Percentiles rank a stretch among this genome's conserved stretches.
phyloP scores from a whole-genome alignment of 2,797 vertebrate genomes.

The Eutrigla gurnardus region DNA sequence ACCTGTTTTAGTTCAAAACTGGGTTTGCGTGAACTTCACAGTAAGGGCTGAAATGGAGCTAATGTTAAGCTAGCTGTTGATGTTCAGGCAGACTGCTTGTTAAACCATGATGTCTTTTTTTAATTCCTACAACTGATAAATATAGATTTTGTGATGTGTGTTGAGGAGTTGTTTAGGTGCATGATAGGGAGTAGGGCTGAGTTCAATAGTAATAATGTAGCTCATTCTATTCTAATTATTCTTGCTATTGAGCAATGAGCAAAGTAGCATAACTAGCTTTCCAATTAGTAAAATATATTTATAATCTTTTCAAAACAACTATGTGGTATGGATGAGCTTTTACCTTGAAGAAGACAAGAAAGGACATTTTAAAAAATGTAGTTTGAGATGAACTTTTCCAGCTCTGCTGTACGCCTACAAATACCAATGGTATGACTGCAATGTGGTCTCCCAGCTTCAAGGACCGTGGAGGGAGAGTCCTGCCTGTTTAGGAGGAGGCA shows the following conservation, averaged over 20 bases:
- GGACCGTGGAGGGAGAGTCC: conserved; percentile 25
- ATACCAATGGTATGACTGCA: conserved; percentile 44
- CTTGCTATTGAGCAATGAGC: background rate
- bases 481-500: conserved; percentile 63
- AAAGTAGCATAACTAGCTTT: background rate
- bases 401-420: conserved; percentile 21
- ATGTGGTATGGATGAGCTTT: background rate
- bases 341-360: conserved; percentile 1
- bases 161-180: background rate
- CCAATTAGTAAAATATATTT: background rate
- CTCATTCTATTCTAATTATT: too few relatives aligned
- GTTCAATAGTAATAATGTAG: background rate
- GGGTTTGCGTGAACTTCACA: too few relatives aligned
- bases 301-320: background rate
- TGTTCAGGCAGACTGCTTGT: background rate
- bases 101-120: background rate
- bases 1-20: background rate
- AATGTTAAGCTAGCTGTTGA: background rate
- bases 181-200: background rate
- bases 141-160: background rate
- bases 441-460: conserved; percentile 31
- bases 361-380: background rate
- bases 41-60: background rate
- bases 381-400: conserved; percentile 21
- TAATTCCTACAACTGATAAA: background rate